Evolutionary conservation across 2,797 vertebrate genomes (phyloP).

Genomic region (Corythornis leucogaster): DNA sequence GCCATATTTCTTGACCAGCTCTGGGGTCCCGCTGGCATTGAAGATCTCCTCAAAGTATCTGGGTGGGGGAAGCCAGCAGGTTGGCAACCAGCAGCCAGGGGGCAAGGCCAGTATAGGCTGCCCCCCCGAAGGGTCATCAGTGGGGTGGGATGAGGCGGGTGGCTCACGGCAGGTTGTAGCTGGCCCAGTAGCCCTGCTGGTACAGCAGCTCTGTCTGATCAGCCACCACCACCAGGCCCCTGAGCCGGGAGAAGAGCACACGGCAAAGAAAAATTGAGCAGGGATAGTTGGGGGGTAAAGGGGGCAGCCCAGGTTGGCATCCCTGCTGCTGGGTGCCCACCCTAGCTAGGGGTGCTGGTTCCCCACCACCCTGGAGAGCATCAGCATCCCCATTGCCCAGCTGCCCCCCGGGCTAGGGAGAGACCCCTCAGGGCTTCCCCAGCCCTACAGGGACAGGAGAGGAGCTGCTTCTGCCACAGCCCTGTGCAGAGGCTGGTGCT

Average conservation of each 20-base stretch:
- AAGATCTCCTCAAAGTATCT: constrained; percentile 90
- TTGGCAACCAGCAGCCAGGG: rapidly evolving
- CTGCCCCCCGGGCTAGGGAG: rapidly evolving
- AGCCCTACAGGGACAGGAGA: rapidly evolving
- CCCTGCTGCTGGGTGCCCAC: rapidly evolving
- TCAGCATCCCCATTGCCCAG: rapidly evolving
- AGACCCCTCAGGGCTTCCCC: neutral
- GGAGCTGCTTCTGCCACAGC: rapidly evolving
- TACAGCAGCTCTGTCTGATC: constrained; percentile 89
- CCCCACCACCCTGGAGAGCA: neutral
- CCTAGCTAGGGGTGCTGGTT: too few species aligned
- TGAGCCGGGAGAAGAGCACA: constrained; percentile 4
- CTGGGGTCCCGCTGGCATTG: constrained; percentile 87
- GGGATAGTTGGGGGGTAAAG: neutral
- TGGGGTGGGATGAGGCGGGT: neutral
- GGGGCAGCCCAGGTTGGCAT: too few species aligned
- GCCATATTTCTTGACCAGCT: constrained; percentile 87
- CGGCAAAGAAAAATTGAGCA: rapidly evolving
- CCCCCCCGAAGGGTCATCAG: rapidly evolving
- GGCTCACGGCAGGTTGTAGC: constrained; percentile 94
- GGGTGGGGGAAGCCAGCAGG: neutral
- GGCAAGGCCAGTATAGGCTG: neutral
- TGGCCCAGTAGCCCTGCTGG: constrained; percentile 91
- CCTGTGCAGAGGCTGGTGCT: rapidly evolving
- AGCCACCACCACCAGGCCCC: constrained; percentile 81